Percentiles rank a stretch among this genome's conserved stretches.
phyloP scores from a whole-genome alignment of 1,140 invertebrate species.

The Drosophila kohkoa region DNA sequence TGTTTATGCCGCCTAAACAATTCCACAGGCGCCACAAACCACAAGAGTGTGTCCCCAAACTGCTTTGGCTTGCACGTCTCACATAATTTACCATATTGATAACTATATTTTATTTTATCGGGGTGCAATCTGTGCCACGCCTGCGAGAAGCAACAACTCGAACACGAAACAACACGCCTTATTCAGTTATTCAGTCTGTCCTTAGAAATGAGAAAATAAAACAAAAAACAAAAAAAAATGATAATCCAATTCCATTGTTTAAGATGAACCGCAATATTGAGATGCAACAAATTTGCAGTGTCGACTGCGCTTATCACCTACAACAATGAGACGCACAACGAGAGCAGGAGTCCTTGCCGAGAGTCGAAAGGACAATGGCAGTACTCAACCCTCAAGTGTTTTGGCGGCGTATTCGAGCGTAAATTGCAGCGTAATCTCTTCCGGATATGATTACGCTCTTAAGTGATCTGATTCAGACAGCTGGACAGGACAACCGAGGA shows the following conservation, averaged over 20 bases:
- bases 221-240: conserved; percentile 50
- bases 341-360: neutral
- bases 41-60: neutral
- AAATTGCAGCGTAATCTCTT: conserved; percentile 80
- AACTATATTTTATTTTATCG: conserved; percentile 59
- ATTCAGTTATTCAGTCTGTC: conserved; percentile 10
- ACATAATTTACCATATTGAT: conserved; percentile 69
- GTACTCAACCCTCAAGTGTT: conserved; percentile 37
- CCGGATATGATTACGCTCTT: conserved; percentile 79
- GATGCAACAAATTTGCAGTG: conserved; percentile 5
- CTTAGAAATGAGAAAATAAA: conserved; percentile 14
- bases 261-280: conserved; percentile 25
- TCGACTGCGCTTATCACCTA: conserved; percentile 75
- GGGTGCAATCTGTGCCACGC: conserved; percentile 37
- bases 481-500: conserved; percentile 17
- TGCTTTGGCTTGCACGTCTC: conserved; percentile 3
- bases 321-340: conserved; percentile 29
- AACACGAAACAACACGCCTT: conserved; percentile 56
- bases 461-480: conserved; percentile 58
- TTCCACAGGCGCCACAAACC: conserved; percentile 66
- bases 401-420: conserved; percentile 57
- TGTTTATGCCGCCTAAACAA: conserved; percentile 76
- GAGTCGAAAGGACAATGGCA: conserved; percentile 36
- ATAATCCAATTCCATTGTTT: conserved; percentile 82
- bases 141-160: conserved; percentile 50